Percentiles rank a stretch among this genome's conserved stretches.
These are phyloP conservation scores for Pseudoips prasinana DNA, from an alignment of 2,888 invertebrate species.

Conservation along the genomic window DNA sequence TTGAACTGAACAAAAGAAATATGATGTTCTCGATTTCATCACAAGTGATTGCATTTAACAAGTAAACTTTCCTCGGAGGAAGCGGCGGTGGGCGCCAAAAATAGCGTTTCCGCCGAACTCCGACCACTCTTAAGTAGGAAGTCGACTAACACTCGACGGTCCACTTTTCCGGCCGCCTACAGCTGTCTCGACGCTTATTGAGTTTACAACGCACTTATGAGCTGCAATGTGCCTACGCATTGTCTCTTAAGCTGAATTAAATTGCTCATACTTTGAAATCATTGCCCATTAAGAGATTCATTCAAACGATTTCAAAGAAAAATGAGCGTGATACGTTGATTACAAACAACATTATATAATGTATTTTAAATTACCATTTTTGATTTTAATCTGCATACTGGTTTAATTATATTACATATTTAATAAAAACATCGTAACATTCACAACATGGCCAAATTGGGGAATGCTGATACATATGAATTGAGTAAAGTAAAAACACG, in stretches of 20 bases:
- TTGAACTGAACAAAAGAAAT: conserved; percentile 1
- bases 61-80: conserved; percentile 77
- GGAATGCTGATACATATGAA: neutral
- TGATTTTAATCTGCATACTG: no score
- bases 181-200: conserved; percentile 73
- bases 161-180: conserved; percentile 78
- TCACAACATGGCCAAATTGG: no score
- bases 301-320: conserved; percentile 29
- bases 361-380: no score
- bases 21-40: neutral
- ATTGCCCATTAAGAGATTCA: conserved; percentile 52
- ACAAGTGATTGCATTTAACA: conserved; percentile 48
- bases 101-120: conserved; percentile 76
- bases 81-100: conserved; percentile 77
- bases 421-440: no score
- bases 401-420: no score
- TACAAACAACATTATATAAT: neutral
- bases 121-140: conserved; percentile 75
- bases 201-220: conserved; percentile 77
- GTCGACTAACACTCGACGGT: conserved; percentile 66
- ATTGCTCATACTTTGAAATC: conserved; percentile 69
- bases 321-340: conserved; percentile 13
- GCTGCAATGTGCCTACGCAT: conserved; percentile 71
- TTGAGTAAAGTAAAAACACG: conserved; percentile 5
- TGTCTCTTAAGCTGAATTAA: conserved; percentile 74